phyloP scores from a whole-genome alignment of 2,797 vertebrate genomes.

The Halcyon smyrnensis region DNA sequence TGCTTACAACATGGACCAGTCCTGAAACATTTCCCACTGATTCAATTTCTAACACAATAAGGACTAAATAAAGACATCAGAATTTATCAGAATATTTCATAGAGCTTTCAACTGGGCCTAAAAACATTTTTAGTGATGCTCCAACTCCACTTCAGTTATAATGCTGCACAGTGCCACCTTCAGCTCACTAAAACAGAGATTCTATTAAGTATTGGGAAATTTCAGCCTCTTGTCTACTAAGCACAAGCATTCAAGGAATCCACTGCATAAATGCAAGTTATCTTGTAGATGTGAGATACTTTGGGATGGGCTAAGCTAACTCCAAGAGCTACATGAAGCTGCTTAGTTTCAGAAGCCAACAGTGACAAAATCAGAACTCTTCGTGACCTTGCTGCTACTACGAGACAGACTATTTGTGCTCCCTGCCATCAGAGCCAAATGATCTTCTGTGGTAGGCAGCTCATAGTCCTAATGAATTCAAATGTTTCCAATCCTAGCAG shows the following conservation, averaged over 20 bases:
- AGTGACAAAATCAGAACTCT: background rate
- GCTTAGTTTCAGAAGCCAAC: background rate
- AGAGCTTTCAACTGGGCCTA: background rate
- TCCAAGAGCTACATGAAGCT: background rate
- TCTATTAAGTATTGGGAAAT: background rate
- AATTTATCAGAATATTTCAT: background rate
- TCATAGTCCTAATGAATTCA: background rate
- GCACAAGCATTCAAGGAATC: background rate
- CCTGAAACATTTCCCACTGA: background rate
- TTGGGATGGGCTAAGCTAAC: background rate
- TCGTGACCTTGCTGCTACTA: background rate
- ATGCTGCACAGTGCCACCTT: background rate
- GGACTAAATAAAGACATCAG: background rate
- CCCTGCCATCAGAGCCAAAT: background rate
- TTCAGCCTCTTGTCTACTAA: background rate
- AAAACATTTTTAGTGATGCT: background rate
- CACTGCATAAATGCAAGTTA: background rate
- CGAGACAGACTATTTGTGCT: background rate
- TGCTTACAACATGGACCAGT: background rate
- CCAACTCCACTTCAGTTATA: background rate
- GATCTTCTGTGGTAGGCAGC: background rate
- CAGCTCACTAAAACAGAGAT: background rate
- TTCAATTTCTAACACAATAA: background rate
- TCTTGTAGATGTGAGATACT: accelerated
- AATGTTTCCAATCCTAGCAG: background rate